Conservation (phyloP, 1,140 invertebrate genomes). For the Coptotermes formosanus region DNA sequence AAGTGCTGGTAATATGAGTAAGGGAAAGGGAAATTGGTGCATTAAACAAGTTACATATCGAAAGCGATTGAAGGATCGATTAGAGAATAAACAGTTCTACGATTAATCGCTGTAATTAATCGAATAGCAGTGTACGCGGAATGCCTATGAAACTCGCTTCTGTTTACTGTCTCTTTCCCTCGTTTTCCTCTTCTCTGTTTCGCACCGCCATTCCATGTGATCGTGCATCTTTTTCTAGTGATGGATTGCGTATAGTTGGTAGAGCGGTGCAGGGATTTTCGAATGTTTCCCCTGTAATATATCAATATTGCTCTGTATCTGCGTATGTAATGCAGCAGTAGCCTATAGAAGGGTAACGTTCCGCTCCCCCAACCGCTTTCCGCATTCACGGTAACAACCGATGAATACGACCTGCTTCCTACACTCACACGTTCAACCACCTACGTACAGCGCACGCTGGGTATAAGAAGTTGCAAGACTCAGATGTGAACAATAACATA, state of each 20-base stretch:
- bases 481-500: no score
- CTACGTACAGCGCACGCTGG: not conserved
- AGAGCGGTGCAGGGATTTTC: not conserved
- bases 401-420: not conserved
- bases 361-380: not conserved
- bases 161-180: not conserved
- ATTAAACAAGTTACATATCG: constrained; percentile 9
- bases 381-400: not conserved
- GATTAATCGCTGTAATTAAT: constrained; percentile 16
- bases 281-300: constrained; percentile 1
- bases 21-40: not conserved
- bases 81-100: not conserved
- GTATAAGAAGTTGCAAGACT: no score
- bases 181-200: not conserved
- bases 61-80: not conserved
- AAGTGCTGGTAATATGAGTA: not conserved
- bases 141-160: not conserved
- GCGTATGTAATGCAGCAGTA: not conserved
- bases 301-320: not conserved
- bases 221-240: not conserved
- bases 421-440: not conserved
- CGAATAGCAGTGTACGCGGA: not conserved
- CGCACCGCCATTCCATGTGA: no score
- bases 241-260: not conserved
- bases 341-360: not conserved